phyloP scores from a whole-genome alignment of 1,140 invertebrate species.

The Nasonia giraulti region DNA sequence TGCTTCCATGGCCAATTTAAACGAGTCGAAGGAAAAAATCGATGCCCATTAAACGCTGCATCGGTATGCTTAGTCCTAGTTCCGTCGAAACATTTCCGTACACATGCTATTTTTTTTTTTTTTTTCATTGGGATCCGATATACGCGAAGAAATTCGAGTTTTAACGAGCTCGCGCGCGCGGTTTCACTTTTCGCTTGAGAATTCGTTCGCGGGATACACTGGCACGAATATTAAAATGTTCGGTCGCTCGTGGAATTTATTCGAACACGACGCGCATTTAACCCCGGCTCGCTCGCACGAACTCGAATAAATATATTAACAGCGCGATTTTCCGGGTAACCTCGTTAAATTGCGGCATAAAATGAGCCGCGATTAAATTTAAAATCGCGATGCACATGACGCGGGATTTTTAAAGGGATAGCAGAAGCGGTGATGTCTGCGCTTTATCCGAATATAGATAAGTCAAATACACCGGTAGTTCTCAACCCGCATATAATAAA shows the following conservation, averaged over 20 bases:
- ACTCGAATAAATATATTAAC: background rate
- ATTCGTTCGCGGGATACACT: background rate
- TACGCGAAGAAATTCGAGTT: background rate
- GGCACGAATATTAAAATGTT: slow-evolving; percentile 5
- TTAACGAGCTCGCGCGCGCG: background rate
- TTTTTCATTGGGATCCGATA: too few species aligned
- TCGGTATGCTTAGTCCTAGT: too few species aligned
- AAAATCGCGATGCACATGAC: background rate
- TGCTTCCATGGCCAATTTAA: slow-evolving; percentile 41
- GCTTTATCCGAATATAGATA: background rate
- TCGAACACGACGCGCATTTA: background rate
- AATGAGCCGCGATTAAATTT: background rate
- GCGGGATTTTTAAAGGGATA: background rate
- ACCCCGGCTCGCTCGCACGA: background rate
- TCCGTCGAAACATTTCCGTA: too few species aligned
- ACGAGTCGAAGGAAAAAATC: slow-evolving; percentile 39
- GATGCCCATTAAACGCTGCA: slow-evolving; percentile 32
- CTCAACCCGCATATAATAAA: too few species aligned
- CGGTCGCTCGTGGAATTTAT: background rate
- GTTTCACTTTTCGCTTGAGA: background rate
- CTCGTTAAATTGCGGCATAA: background rate
- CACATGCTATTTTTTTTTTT: too few species aligned
- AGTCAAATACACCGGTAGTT: background rate
- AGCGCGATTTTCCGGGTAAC: background rate
- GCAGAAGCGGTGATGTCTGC: too few species aligned